These are phyloP conservation scores for Chiloscyllium punctatum DNA, from an alignment of 2,797 vertebrate species.

Conservation along the genomic window DNA sequence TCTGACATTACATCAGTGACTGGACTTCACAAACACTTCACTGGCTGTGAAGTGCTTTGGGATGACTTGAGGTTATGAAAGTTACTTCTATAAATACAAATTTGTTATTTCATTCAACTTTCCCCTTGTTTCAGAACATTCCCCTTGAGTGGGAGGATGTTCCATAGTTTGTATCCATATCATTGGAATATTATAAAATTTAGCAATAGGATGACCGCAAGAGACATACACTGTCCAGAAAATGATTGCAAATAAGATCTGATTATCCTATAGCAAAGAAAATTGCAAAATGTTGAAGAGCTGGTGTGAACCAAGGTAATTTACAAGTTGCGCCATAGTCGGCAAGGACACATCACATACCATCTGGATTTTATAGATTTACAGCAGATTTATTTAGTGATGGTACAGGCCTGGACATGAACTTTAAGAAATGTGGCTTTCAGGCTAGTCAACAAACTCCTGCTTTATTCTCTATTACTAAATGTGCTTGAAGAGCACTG, in stretches of 20 bases:
- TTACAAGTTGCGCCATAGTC: conserved; percentile 2
- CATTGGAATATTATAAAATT: not conserved
- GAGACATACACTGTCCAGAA: not conserved
- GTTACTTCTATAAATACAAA: not conserved
- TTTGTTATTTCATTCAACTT: not conserved
- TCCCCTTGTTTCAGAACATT: not conserved
- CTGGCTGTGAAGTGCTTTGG: not conserved
- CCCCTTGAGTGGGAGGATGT: not conserved
- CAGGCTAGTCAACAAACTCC: not conserved
- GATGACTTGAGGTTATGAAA: not conserved
- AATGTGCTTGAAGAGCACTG: not conserved
- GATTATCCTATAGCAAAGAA: not conserved
- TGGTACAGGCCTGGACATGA: not conserved
- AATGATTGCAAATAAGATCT: not conserved
- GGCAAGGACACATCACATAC: not conserved
- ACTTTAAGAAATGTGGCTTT: not conserved
- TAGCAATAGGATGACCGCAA: not conserved
- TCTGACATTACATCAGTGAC: not conserved
- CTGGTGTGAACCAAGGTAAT: conserved; percentile 30
- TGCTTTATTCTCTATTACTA: not conserved
- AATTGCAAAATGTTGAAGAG: not conserved
- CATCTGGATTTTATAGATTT: conserved; percentile 15
- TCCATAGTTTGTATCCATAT: not conserved
- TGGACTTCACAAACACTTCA: not conserved
- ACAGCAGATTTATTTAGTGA: not conserved